A percentile compares a stretch with the other conserved stretches of the same genome.
Conservation (phyloP, 2,797 vertebrate species). For the Podarcis siculus region DNA sequence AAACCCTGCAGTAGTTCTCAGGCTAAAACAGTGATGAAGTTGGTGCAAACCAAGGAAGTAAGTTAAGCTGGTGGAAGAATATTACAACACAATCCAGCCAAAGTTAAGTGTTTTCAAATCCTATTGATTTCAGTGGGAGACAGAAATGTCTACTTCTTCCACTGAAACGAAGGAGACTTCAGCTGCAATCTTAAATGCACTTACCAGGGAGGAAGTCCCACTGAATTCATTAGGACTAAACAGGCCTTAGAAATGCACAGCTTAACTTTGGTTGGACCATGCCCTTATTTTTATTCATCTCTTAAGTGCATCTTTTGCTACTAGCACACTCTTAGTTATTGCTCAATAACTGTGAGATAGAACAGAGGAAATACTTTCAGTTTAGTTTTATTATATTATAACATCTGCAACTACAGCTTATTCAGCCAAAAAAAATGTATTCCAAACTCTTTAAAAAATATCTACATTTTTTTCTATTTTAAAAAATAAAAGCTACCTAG, state of each 20-base stretch:
- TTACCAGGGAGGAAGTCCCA: not conserved
- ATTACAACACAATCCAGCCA: conserved; percentile 14
- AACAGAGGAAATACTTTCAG: conserved; percentile 65
- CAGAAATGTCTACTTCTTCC: not conserved
- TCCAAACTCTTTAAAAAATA: conserved; percentile 70
- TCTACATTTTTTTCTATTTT: conserved; percentile 66
- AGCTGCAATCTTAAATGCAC: not conserved
- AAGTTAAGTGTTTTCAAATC: conserved; percentile 24
- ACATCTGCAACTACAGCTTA: conserved; percentile 65
- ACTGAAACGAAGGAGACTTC: not conserved
- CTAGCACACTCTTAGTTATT: conserved; percentile 59
- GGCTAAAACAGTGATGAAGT: conserved; percentile 49
- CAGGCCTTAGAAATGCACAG: not conserved
- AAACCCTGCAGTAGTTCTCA: conserved; percentile 56
- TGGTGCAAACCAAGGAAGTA: conserved; percentile 46
- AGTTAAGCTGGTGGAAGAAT: conserved; percentile 59
- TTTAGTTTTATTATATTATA: conserved; percentile 72
- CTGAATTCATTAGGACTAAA: not conserved
- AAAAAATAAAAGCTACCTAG: conserved; percentile 69
- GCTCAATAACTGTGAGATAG: conserved; percentile 69
- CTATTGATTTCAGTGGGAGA: not conserved
- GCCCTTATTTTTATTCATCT: conserved; percentile 16
- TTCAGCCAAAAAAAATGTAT: conserved; percentile 63
- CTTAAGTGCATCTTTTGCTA: conserved; percentile 60
- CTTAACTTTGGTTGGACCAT: not conserved